These are phyloP conservation scores for Scolopax mira DNA, from an alignment of 2,113 vertebrate species.

Conservation along the genomic window DNA sequence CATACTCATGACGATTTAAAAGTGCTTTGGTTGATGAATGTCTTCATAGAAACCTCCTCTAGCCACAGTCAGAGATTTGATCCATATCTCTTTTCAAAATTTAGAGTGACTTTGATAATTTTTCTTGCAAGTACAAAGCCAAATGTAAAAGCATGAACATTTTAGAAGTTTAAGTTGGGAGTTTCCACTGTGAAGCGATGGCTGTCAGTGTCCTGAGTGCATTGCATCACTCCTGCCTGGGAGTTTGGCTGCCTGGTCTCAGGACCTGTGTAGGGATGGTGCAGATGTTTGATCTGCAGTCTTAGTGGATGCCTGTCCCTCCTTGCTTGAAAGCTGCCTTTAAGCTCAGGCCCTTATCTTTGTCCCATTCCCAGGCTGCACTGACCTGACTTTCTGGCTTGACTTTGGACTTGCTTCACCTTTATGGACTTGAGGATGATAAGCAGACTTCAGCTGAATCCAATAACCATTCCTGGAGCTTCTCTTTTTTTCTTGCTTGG, in stretches of 20 bases:
- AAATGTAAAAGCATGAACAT: background rate
- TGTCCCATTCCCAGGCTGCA: background rate
- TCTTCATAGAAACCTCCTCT: background rate
- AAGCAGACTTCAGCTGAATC: background rate
- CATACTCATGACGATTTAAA: background rate
- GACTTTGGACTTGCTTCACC: background rate
- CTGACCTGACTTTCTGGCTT: background rate
- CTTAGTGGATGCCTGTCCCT: background rate
- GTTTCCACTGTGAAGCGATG: fast-evolving
- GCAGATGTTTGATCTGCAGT: background rate
- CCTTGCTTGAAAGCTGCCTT: background rate
- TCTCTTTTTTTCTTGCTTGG: background rate
- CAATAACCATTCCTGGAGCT: background rate
- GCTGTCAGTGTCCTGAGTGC: background rate
- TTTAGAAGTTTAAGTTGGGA: background rate
- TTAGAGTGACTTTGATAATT: background rate
- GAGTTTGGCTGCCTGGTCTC: background rate
- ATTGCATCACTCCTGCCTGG: background rate
- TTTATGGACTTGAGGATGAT: background rate
- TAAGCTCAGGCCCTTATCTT: background rate
- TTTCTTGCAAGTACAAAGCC: background rate
- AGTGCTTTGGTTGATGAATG: background rate
- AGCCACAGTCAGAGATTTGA: background rate
- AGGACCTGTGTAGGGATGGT: background rate
- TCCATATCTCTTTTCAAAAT: background rate